A percentile compares a stretch with the other conserved stretches of the same genome.
Evolutionary conservation across 2,113 vertebrate genomes (phyloP).

Genomic region (Rissa tridactyla): DNA sequence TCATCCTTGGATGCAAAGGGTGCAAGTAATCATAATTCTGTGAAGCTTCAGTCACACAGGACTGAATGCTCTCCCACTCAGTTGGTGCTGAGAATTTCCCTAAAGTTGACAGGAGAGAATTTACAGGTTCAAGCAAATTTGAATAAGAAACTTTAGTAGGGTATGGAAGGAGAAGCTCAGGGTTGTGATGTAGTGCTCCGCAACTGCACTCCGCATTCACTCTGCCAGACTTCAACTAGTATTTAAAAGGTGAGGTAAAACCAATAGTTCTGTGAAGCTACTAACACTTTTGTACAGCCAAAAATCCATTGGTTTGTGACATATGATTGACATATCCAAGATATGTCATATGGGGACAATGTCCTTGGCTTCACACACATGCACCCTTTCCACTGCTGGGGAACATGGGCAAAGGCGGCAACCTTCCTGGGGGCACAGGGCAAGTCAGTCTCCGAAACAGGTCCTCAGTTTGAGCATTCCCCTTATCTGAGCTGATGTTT

Average conservation of each 20-base stretch:
- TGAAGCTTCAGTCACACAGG: not conserved
- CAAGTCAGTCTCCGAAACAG: not conserved
- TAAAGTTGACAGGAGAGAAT: not conserved
- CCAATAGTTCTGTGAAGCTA: not conserved
- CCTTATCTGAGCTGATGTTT: not conserved
- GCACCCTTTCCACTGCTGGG: not conserved
- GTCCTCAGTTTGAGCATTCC: not conserved
- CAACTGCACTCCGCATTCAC: rapidly evolving
- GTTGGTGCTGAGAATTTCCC: not conserved
- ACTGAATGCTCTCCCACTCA: not conserved
- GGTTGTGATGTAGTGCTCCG: not conserved
- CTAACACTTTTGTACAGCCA: not conserved
- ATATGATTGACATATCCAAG: not conserved
- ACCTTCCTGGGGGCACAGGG: rapidly evolving
- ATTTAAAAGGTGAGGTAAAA: not conserved
- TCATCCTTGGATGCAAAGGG: not conserved
- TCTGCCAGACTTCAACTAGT: not conserved
- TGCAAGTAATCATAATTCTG: not conserved
- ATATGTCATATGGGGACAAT: rapidly evolving
- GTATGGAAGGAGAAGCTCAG: not conserved
- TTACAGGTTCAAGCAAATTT: not conserved
- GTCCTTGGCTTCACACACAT: not conserved
- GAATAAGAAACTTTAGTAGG: not conserved
- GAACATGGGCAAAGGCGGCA: not conserved
- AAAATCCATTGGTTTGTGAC: not conserved